Percentiles rank a stretch among this genome's conserved stretches.
phyloP scores from a whole-genome alignment of 2,113 vertebrate species.

The Brachyhypopomus gauderio region DNA sequence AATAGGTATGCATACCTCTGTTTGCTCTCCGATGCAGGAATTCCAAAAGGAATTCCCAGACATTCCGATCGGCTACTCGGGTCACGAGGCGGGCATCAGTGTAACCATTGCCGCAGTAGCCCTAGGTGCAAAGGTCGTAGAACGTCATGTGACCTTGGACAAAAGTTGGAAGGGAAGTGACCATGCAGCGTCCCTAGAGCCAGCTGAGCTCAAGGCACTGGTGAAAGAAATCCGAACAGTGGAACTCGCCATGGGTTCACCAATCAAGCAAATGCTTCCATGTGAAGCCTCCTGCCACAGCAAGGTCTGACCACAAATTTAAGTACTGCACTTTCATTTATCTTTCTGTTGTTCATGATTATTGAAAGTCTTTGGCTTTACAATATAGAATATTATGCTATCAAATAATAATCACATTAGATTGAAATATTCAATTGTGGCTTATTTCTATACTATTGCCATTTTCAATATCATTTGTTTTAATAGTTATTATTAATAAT shows the following conservation, averaged over 20 bases:
- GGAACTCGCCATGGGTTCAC: conserved; percentile 84
- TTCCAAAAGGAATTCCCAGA: conserved; percentile 93
- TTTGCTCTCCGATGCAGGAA: conserved; percentile 72
- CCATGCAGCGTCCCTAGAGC: conserved; percentile 89
- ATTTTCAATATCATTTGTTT: neutral
- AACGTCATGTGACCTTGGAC: conserved; percentile 91
- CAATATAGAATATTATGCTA: too few species aligned
- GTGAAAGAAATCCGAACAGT: conserved; percentile 85
- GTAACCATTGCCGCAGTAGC: conserved; percentile 91
- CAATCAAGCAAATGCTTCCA: conserved; percentile 83
- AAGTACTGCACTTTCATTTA: neutral
- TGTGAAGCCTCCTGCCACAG: conserved; percentile 90
- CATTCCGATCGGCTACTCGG: conserved; percentile 95
- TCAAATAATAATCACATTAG: too few species aligned
- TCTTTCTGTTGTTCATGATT: too few species aligned
- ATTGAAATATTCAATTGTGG: too few species aligned
- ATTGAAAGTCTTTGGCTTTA: too few species aligned
- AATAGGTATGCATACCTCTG: neutral
- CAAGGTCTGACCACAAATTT: conserved; percentile 77
- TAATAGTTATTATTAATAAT: neutral
- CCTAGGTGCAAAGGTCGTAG: conserved; percentile 90
- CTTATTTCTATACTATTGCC: neutral
- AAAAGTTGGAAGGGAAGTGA: conserved; percentile 96
- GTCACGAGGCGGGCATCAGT: conserved; percentile 88
- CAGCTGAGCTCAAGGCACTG: conserved; percentile 73